A percentile compares a stretch with the other conserved stretches of the same genome.
Evolutionary conservation across 1,140 invertebrate genomes (phyloP).

Genomic region (Papilio helenus): DNA sequence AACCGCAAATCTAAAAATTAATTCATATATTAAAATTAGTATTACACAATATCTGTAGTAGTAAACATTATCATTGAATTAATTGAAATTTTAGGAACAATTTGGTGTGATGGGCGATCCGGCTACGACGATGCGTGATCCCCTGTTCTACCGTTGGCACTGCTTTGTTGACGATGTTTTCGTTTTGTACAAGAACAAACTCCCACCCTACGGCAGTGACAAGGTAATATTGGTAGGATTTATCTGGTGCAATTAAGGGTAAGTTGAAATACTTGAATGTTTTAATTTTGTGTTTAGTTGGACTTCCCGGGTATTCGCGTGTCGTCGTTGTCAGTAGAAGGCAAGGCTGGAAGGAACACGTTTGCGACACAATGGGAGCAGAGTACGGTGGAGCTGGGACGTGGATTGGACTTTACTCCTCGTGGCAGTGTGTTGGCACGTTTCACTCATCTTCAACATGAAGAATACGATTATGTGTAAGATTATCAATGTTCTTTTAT

Average conservation of each 20-base stretch:
- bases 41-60: too few species aligned
- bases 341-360: conserved; percentile 75
- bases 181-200: conserved; percentile 88
- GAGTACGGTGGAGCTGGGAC: conserved; percentile 88
- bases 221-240: conserved; percentile 46
- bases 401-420: conserved; percentile 90
- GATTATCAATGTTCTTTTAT: conserved; percentile 34
- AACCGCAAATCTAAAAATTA: too few species aligned
- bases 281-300: conserved; percentile 77
- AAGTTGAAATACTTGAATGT: neutral
- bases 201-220: conserved; percentile 76
- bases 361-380: conserved; percentile 89
- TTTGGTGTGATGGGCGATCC: conserved; percentile 88
- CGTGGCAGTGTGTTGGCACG: conserved; percentile 87
- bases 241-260: neutral
- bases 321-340: conserved; percentile 79
- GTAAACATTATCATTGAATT: neutral
- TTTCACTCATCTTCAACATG: conserved; percentile 90
- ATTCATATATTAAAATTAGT: too few species aligned
- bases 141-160: conserved; percentile 94
- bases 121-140: conserved; percentile 89
- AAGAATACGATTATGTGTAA: conserved; percentile 85
- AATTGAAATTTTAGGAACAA: conserved; percentile 75
- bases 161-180: conserved; percentile 92
- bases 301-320: conserved; percentile 86